Conservation (phyloP, 2,888 invertebrate species). For the Andrena fulva region DNA sequence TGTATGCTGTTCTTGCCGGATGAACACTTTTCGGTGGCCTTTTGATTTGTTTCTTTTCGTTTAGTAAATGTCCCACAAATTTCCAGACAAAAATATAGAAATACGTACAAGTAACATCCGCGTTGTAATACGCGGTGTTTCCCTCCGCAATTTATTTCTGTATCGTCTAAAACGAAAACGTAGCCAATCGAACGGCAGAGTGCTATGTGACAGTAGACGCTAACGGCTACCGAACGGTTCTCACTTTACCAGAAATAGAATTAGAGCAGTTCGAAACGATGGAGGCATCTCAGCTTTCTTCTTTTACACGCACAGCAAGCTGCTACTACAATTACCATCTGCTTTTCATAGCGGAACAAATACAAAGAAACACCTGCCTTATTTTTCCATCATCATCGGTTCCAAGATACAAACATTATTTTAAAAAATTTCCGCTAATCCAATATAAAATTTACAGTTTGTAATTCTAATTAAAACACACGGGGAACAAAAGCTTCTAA, state of each 20-base stretch:
- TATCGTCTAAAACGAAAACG: slow-evolving; percentile 43
- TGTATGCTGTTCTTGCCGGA: too few relatives aligned
- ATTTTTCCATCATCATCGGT: background rate
- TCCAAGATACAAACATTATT: too few relatives aligned
- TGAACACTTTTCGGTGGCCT: too few relatives aligned
- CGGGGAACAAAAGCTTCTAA: too few relatives aligned
- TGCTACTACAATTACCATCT: slow-evolving; percentile 14
- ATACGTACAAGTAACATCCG: background rate
- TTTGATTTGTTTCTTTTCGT: background rate
- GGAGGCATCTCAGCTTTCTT: slow-evolving; percentile 48
- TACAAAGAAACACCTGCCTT: background rate
- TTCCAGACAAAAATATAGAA: background rate
- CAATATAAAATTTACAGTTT: too few relatives aligned
- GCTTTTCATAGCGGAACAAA: slow-evolving; percentile 10
- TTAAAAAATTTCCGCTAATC: too few relatives aligned
- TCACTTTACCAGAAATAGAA: slow-evolving; percentile 83
- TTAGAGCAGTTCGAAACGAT: slow-evolving; percentile 79
- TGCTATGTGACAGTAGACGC: slow-evolving; percentile 55
- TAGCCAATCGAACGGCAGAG: slow-evolving; percentile 37
- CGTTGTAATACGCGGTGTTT: background rate
- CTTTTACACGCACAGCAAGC: slow-evolving; percentile 36
- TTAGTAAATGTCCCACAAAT: background rate
- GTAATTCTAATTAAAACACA: too few relatives aligned
- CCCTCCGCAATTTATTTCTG: slow-evolving; percentile 38
- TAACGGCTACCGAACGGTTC: slow-evolving; percentile 73